These are phyloP conservation scores for Scomber colias DNA, from an alignment of 2,113 vertebrate species.

Conservation along the genomic window DNA sequence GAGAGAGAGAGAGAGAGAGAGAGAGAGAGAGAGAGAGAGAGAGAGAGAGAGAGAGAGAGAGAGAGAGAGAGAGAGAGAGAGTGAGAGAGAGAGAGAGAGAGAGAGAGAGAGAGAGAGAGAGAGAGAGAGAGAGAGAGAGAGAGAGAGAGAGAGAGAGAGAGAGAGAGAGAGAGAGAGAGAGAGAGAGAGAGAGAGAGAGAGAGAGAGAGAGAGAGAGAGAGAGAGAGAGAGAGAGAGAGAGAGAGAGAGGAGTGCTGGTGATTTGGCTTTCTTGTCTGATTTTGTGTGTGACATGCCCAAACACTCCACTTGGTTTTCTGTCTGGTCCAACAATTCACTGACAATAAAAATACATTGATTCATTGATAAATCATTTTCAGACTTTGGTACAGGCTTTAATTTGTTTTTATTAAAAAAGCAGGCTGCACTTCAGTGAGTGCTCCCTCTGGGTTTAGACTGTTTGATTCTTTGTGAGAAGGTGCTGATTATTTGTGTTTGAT, in stretches of 20 bases:
- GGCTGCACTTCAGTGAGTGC: neutral
- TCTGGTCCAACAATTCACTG: conserved; percentile 44
- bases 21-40: neutral
- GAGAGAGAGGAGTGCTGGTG: conserved; percentile 7
- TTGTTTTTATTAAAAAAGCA: conserved; percentile 19
- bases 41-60: conserved; percentile 8
- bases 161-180: conserved; percentile 11
- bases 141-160: neutral
- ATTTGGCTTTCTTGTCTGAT: neutral
- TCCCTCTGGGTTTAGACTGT: conserved; percentile 14
- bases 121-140: conserved; percentile 20
- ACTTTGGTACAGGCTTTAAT: conserved; percentile 29
- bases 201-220: conserved; percentile 26
- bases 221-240: conserved; percentile 6
- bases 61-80: conserved; percentile 22
- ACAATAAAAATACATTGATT: conserved; percentile 32
- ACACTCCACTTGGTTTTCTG: conserved; percentile 25
- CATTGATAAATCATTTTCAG: conserved; percentile 41
- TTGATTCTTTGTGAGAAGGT: conserved; percentile 23
- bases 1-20: conserved; percentile 14
- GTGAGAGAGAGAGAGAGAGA: neutral
- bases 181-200: conserved; percentile 3
- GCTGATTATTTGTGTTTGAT: conserved; percentile 45
- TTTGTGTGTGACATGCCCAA: neutral
- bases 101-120: conserved; percentile 8